Base-by-base conservation (phyloP, 2,113 vertebrate species). In the Xiphias gladius region DNA sequence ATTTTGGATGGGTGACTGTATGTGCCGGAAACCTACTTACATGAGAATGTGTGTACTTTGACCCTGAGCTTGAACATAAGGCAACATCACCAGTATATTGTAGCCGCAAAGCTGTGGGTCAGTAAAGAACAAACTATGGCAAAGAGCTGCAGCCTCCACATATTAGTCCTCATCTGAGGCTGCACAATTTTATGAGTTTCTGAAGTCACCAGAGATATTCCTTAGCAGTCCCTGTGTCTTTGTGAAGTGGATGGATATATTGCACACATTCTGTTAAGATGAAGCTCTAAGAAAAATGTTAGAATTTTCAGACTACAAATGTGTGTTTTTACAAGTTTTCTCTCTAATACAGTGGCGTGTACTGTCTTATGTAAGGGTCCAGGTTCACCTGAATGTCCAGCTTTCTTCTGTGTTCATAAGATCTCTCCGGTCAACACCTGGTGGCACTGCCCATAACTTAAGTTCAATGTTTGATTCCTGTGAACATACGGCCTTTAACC, bases 1-100 rank as follows among this genome's bases (percentile, higher is more conserved):
- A 69, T 7, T 10, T n/a, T 55, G 3, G 46, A 39, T 24, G n/a
- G 4, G 26, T 16, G 9, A 26, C 17, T 39, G 14, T 16, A 10
- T 39, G 17, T 12, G 16, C 6, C 17, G 9, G 16, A 26, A 13
- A n/a, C 2, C 0, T 20, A 7, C 35, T n/a, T 39, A 8, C 4
- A 17, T 35, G 11, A 9, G 55, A 9, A 7, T 41, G 22, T 58
- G 26, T 59, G 67, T 41, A 41, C 72, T 73, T 68, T 80, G 72
- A 83, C 61, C 66, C 66, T 57, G 52, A 61, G n/a, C 16, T n/a
- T 55, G 43, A 22, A 24, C 22, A 1, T 19, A 19, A n/a, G 6
- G 8, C 54, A 9, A 24, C 52, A 22, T n/a, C 10, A 3, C 10
- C 52, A 28, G 39, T 35, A 28, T 24, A 32, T 17, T 65, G 43